Base-by-base conservation (phyloP, 2,113 vertebrate species). In the Eretmodus cyanostictus region DNA sequence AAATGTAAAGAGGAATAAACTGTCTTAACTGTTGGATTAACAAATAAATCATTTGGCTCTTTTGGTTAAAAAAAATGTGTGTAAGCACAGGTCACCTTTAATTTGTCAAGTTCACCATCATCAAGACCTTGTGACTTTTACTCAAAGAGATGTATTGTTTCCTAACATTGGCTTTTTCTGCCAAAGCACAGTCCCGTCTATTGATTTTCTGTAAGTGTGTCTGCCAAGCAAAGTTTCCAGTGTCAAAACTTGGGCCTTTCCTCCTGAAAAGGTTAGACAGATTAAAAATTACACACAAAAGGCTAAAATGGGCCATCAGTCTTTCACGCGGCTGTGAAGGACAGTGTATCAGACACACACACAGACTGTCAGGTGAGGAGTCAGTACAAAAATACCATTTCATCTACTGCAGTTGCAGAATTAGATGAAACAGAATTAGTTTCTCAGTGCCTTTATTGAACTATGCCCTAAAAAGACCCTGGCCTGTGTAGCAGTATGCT, bases 361-460 rank as follows among this genome's bases (percentile, higher is more conserved):
- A 47, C 42, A 76, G 9, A 49, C 57, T 8, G 40, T 49, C 24
- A 83, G 59, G 40, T 16, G 6, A 55, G 7, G 78, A 38, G 5
- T 66, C 80, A 57, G n/a, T 42, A 13, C 16, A 49, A 49, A 91
- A 86, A 89, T 71, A 76, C 36, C 27, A 42, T 80, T 47, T 89
- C 66, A 80, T 57, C 79, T 45, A 5, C 36, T 40, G 81, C 84
- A 92, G 91, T 91, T 84, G 53, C 83, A 90, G 36, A 83, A 63
- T 1, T 19, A 1, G 57, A 61, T 61, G 55, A 91, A 86, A 40
- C 86, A 49, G 36, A 79, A 27, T 53, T 73, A 9, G 49, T 38
- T 51, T 53, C 59, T 59, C 57, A 8, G 7, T 47, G 45, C 76
- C 47, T 87, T 80, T 83, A 42, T 51, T 87, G 61, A 91, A 71